phyloP scores from a whole-genome alignment of 2,113 vertebrate species.

The Brachirus orientalis region DNA sequence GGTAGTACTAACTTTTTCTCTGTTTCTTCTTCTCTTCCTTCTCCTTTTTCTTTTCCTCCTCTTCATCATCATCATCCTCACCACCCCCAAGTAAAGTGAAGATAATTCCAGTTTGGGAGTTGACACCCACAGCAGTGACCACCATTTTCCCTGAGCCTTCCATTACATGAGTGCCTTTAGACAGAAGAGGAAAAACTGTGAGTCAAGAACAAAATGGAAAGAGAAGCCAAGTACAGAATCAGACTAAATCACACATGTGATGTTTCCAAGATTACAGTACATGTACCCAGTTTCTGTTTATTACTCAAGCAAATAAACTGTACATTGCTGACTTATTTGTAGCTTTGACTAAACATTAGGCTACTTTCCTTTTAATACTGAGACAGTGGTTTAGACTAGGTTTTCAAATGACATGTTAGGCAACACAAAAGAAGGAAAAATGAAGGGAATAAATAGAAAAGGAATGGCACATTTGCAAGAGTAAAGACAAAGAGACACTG shows the following conservation, averaged over 20 bases:
- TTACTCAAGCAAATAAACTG: neutral
- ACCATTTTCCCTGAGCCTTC: conserved; percentile 99
- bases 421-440: conserved; percentile 18
- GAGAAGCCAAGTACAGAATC: conserved; percentile 8
- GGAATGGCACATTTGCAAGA: conserved; percentile 10
- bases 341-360: conserved; percentile 23
- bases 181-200: conserved; percentile 46
- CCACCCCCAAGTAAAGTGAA: conserved; percentile 93
- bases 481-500: conserved; percentile 9
- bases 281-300: neutral
- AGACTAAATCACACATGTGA: conserved; percentile 16
- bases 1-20: conserved; percentile 90
- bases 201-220: conserved; percentile 26
- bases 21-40: conserved; percentile 96
- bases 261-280: conserved; percentile 7
- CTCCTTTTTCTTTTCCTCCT: conserved; percentile 90
- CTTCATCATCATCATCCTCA: conserved; percentile 93
- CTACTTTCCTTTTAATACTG: conserved; percentile 25
- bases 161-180: conserved; percentile 97
- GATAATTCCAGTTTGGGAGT: conserved; percentile 99
- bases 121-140: conserved; percentile 96
- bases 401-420: conserved; percentile 26
- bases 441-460: conserved; percentile 40
- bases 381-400: conserved; percentile 16
- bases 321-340: conserved; percentile 1